phyloP scores from a whole-genome alignment of 2,797 vertebrate genomes.

The Tokudaia tokunoshimensis region DNA sequence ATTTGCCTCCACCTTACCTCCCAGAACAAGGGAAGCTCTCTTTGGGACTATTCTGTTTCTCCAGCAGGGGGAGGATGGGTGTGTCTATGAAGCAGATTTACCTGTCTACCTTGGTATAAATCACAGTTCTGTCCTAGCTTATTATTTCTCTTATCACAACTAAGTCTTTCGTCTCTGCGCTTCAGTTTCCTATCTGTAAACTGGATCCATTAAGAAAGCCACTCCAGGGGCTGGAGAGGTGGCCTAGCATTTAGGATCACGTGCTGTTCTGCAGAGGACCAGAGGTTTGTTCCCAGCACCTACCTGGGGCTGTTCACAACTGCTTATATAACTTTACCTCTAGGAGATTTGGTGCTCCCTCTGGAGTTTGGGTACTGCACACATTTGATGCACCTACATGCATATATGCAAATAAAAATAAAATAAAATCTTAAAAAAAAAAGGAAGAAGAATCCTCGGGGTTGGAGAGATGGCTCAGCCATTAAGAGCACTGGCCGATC shows the following conservation, averaged over 20 bases:
- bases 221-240: background rate
- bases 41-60: background rate
- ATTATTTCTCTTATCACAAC: background rate
- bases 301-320: background rate
- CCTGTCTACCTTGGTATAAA: background rate
- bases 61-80: background rate
- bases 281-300: background rate
- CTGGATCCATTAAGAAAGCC: constrained; percentile 16
- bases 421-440: background rate
- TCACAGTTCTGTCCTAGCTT: constrained; percentile 15
- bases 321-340: too few relatives aligned
- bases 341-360: too few relatives aligned
- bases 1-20: background rate
- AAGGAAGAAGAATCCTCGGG: background rate
- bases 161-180: background rate
- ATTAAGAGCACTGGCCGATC: background rate
- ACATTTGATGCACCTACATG: background rate
- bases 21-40: background rate
- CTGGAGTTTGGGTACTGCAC: too few relatives aligned
- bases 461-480: too few relatives aligned
- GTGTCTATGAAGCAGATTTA: constrained; percentile 30
- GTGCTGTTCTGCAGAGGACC: background rate
- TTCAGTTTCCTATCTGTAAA: constrained; percentile 42
- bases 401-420: background rate
- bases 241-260: background rate